A percentile compares a stretch with the other conserved stretches of the same genome.
Conservation (phyloP, 2,888 invertebrate species). For the Melanotus villosus region DNA sequence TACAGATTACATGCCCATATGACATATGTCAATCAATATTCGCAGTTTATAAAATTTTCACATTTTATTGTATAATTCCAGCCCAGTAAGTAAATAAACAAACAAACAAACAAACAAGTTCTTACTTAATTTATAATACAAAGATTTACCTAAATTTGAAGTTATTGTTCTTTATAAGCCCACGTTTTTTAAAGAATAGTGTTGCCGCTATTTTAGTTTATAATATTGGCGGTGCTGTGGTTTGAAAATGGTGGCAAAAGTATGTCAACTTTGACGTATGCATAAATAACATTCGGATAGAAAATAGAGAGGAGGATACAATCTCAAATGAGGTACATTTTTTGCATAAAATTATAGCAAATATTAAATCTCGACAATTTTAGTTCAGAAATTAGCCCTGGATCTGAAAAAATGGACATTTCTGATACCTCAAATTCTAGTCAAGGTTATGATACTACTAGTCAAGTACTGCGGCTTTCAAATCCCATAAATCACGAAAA, state of each 20-base stretch:
- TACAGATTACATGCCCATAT: too few species aligned
- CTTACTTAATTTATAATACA: too few species aligned
- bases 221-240: too few species aligned
- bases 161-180: not conserved
- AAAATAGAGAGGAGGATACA: conserved; percentile 12
- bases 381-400: conserved; percentile 32
- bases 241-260: conserved; percentile 17
- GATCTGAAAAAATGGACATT: conserved; percentile 59
- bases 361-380: conserved; percentile 26
- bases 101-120: too few species aligned
- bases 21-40: too few species aligned
- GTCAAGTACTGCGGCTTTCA: conserved; percentile 52
- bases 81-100: too few species aligned
- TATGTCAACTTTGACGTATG: conserved; percentile 28
- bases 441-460: conserved; percentile 46
- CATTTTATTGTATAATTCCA: too few species aligned
- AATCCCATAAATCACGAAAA: conserved; percentile 46
- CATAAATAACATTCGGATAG: not conserved
- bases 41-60: too few species aligned
- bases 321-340: conserved; percentile 39
- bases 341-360: conserved; percentile 6
- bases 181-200: too few species aligned
- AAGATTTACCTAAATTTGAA: not conserved
- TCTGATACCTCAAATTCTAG: conserved; percentile 53
- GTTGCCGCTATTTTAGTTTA: too few species aligned